Conservation (phyloP, 2,797 vertebrate species). For the Sebastes itinus region DNA sequence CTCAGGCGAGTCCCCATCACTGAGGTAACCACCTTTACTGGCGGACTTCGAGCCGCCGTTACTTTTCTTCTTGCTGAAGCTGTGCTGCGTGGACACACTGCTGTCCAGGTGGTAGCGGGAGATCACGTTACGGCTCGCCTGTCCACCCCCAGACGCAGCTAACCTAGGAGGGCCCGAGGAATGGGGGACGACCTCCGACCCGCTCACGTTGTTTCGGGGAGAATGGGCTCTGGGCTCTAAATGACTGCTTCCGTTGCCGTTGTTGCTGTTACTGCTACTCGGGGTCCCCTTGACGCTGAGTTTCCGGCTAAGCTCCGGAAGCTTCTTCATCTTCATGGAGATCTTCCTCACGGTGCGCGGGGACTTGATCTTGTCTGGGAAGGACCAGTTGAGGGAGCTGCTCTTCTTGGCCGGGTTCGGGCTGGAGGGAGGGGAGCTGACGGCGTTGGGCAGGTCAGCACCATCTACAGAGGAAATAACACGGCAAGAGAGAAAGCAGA, state of each 20-base stretch:
- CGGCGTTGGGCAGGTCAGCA: slow-evolving; percentile 75
- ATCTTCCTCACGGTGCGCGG: slow-evolving; percentile 96
- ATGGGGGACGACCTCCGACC: slow-evolving; percentile 78
- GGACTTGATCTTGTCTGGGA: slow-evolving; percentile 98
- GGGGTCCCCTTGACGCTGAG: slow-evolving; percentile 91
- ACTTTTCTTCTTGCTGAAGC: slow-evolving; percentile 89
- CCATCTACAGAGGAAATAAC: slow-evolving; percentile 71
- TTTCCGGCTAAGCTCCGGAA: slow-evolving; percentile 96
- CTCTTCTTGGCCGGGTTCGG: slow-evolving; percentile 93
- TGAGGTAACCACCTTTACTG: slow-evolving; percentile 96
- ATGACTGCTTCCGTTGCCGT: slow-evolving; percentile 43
- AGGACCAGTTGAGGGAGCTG: slow-evolving; percentile 94
- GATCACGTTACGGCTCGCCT: slow-evolving; percentile 92
- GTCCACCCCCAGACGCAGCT: slow-evolving; percentile 76
- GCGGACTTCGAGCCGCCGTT: slow-evolving; percentile 88
- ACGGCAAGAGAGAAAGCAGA: slow-evolving; percentile 4
- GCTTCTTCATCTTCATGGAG: slow-evolving; percentile 98
- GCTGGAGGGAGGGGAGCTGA: slow-evolving; percentile 89
- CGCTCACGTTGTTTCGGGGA: slow-evolving; percentile 48
- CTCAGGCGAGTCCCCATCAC: slow-evolving; percentile 96
- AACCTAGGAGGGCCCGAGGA: slow-evolving; percentile 76
- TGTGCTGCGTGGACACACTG: slow-evolving; percentile 91
- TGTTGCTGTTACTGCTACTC: slow-evolving; percentile 70
- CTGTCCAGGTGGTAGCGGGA: slow-evolving; percentile 97
- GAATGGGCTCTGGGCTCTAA: slow-evolving; percentile 66